Evolutionary conservation across 2,888 invertebrate genomes (phyloP), one percentile per base, ranked within the genome.

Genomic region (Pyrochroa serraticornis): DNA sequence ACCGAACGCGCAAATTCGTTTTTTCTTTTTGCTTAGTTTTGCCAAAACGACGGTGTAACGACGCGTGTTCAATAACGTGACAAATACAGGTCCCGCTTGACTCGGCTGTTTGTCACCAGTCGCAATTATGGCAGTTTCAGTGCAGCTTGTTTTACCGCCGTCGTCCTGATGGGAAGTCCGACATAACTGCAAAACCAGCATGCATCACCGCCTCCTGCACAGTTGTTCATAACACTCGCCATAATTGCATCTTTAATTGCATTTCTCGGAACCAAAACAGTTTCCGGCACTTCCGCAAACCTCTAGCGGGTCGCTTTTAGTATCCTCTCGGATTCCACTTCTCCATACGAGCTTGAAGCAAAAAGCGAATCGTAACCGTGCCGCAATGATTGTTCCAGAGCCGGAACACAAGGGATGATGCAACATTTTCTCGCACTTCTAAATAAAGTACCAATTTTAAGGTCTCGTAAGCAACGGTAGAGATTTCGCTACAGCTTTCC

Each of bases 231-330:
- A 68, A 65, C 69, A 64, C 62, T 60, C 61, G 66, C 59, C 63
- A 67, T 70, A 70, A 71, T 71, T 71, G 69, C 69, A 65, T 63
- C 68, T 66, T 68, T 71, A 70, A 71, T 71, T 71, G 66, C 70
- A 69, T 71, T 71, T 66, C 67, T 60, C 61, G 61, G 58, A 60
- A 63, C 66, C 68, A 67, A 63, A 68, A 66, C 64, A 57, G 58
- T 60, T 33, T 35, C 35, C 35, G 55, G 31, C 42, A 46, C 53
- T 31, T 46, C 53, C 53, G 32, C 33, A 53, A 54, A 48, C 53
- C 49, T 48, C 36, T 49, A 12, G 22, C 22, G 22, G 22, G 22
- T 22, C 22, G 22, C 22, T 22, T 22, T 22, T 5, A 22, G 22
- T 5, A 22, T 22, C 22, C 22, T 5, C 5, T 5, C 5, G 3